These are phyloP conservation scores for Sesamia inferens DNA, from an alignment of 2,888 invertebrate genomes.

Conservation along the genomic window DNA sequence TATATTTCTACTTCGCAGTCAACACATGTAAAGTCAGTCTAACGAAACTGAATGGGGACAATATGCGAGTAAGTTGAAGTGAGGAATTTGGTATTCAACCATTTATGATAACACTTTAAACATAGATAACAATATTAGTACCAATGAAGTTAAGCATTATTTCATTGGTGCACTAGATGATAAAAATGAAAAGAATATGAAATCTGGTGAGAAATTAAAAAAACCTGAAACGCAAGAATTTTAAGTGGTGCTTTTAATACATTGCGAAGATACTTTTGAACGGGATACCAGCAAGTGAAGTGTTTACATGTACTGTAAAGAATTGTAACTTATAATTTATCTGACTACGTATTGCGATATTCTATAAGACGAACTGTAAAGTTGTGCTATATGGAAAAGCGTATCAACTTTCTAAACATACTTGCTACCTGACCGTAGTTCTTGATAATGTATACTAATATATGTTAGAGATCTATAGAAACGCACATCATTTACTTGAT, in stretches of 20 bases:
- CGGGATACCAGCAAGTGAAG: neutral
- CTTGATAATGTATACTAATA: neutral
- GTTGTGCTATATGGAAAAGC: neutral
- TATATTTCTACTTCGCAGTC: neutral
- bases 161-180: conserved; percentile 46
- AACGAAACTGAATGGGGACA: conserved; percentile 50
- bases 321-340: neutral
- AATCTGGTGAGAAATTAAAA: conserved; percentile 5
- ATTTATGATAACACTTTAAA: conserved; percentile 51
- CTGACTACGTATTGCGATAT: too few relatives aligned
- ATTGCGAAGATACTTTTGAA: neutral
- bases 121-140: conserved; percentile 41
- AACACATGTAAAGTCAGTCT: conserved; percentile 18
- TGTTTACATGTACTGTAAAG: neutral
- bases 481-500: neutral
- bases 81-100: conserved; percentile 50
- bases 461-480: neutral
- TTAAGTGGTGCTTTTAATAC: neutral
- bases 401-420: neutral
- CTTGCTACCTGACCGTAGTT: neutral
- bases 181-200: conserved; percentile 21
- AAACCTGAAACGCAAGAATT: neutral
- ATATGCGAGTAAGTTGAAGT: conserved; percentile 17
- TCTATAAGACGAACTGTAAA: too few relatives aligned
- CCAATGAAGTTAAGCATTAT: conserved; percentile 53